Conservation (phyloP, 2,113 vertebrate species). For the Dunckerocampus dactyliophorus region DNA sequence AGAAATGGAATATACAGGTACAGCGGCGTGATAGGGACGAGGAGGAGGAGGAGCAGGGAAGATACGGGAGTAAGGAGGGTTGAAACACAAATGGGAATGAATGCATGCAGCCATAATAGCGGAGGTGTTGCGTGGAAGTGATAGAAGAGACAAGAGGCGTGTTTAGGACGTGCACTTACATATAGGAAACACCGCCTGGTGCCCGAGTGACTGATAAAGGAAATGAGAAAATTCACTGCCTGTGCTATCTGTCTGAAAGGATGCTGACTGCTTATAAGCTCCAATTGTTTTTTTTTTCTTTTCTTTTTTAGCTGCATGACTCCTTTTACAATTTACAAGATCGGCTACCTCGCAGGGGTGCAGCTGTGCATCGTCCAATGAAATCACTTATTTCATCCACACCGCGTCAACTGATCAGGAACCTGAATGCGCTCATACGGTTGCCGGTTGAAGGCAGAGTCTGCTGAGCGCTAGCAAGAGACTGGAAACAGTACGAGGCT, state of each 20-base stretch:
- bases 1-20: slow-evolving; percentile 46
- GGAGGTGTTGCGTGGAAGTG: slow-evolving; percentile 33
- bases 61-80: background rate
- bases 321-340: slow-evolving; percentile 39
- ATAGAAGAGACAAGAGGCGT: slow-evolving; percentile 35
- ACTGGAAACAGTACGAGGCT: no score
- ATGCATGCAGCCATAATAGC: slow-evolving; percentile 29
- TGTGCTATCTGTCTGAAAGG: slow-evolving; percentile 53
- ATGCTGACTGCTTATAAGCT: slow-evolving; percentile 43
- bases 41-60: background rate
- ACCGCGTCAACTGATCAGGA: no score
- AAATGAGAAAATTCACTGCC: slow-evolving; percentile 54
- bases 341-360: slow-evolving; percentile 13
- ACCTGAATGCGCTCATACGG: no score
- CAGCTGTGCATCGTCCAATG: no score
- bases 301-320: slow-evolving; percentile 32
- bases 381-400: no score
- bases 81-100: slow-evolving; percentile 21
- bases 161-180: slow-evolving; percentile 49
- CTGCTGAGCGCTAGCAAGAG: no score
- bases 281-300: slow-evolving; percentile 32
- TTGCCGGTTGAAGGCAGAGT: no score
- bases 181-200: slow-evolving; percentile 52
- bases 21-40: slow-evolving; percentile 20
- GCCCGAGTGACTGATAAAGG: slow-evolving; percentile 56